A percentile compares a stretch with the other conserved stretches of the same genome.
These are phyloP conservation scores for Scophthalmus maximus DNA, from an alignment of 2,113 vertebrate species.

Conservation along the genomic window DNA sequence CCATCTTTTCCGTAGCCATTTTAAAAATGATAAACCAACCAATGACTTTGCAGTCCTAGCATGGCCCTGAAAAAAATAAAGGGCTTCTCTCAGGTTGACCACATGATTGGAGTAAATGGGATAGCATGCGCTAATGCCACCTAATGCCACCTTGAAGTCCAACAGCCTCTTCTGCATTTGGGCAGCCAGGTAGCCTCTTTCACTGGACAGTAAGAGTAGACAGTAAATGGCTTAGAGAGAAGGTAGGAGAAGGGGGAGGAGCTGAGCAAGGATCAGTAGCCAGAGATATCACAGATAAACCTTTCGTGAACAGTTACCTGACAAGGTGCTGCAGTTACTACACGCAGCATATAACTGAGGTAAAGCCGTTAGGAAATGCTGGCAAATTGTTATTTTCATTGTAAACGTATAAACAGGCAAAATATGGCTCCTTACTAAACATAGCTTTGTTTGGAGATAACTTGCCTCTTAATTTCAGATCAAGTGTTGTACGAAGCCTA, in stretches of 20 bases:
- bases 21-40: background rate
- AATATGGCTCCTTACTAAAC: background rate
- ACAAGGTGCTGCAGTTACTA: slow-evolving; percentile 7
- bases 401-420: slow-evolving; percentile 8
- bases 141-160: slow-evolving; percentile 47
- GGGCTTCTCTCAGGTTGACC: slow-evolving; percentile 28
- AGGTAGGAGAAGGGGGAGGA: slow-evolving; percentile 34
- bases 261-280: slow-evolving; percentile 51
- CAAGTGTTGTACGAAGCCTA: background rate
- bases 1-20: too few species aligned
- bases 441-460: background rate
- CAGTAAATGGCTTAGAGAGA: slow-evolving; percentile 34
- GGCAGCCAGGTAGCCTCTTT: slow-evolving; percentile 37
- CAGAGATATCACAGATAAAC: slow-evolving; percentile 62
- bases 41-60: background rate
- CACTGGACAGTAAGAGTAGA: slow-evolving; percentile 16
- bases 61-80: slow-evolving; percentile 13
- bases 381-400: background rate
- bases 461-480: background rate
- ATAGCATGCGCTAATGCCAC: slow-evolving; percentile 54
- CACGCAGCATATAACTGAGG: background rate
- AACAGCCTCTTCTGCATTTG: slow-evolving; percentile 45
- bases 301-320: slow-evolving; percentile 6
- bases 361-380: slow-evolving; percentile 4
- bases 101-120: slow-evolving; percentile 58